Evolutionary conservation across 2,888 invertebrate genomes (phyloP).

Genomic region (Hybos culiciformis): DNA sequence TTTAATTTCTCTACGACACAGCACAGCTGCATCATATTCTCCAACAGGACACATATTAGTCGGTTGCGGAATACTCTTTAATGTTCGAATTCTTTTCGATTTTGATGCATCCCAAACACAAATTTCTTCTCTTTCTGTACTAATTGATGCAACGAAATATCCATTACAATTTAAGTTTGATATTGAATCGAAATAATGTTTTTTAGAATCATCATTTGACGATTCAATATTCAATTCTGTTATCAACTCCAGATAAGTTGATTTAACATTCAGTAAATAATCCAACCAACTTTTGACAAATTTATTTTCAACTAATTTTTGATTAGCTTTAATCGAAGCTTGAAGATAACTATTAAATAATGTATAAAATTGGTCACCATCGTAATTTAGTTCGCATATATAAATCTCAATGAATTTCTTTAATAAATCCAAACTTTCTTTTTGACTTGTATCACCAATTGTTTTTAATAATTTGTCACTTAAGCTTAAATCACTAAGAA

Average conservation of each 20-base stretch:
- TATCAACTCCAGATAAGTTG: constrained; percentile 37
- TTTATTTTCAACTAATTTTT: constrained; percentile 23
- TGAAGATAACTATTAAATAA: constrained; percentile 44
- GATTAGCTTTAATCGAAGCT: constrained; percentile 25
- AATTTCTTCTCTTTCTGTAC: constrained; percentile 60
- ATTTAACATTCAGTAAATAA: constrained; percentile 25
- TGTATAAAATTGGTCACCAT: constrained; percentile 70
- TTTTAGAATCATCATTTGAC: constrained; percentile 39
- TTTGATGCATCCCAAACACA: constrained; percentile 66
- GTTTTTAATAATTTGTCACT: constrained; percentile 22
- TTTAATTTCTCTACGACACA: constrained; percentile 67
- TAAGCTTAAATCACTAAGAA: constrained; percentile 61
- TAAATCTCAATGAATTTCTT: constrained; percentile 58
- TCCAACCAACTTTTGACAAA: constrained; percentile 30
- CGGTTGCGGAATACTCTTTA: constrained; percentile 63
- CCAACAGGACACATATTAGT: constrained; percentile 66
- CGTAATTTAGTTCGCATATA: constrained; percentile 60
- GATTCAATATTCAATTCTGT: constrained; percentile 39
- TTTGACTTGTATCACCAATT: constrained; percentile 33
- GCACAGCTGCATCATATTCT: constrained; percentile 58
- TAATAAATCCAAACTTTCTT: constrained; percentile 24
- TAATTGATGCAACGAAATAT: constrained; percentile 60
- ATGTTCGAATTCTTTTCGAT: constrained; percentile 50
- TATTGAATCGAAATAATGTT: constrained; percentile 36
- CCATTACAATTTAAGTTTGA: constrained; percentile 40